Evolutionary conservation across 2,888 invertebrate species (phyloP).

Genomic region (Girardia tigrina): DNA sequence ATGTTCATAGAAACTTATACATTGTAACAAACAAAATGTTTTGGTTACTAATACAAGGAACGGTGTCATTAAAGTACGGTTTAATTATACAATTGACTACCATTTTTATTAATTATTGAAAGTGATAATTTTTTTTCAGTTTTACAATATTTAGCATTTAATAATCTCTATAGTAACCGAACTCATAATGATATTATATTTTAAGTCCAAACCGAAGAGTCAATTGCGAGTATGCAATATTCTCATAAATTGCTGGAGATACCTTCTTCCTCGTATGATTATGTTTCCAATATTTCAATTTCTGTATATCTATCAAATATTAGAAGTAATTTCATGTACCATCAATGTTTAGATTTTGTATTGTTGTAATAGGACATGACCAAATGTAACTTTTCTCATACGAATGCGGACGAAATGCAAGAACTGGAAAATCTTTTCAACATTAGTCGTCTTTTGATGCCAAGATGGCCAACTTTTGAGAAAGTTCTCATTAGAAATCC

Average conservation of each 20-base stretch:
- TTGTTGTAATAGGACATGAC: not conserved
- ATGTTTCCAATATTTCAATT: conserved; percentile 35
- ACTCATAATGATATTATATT: no score
- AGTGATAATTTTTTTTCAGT: no score
- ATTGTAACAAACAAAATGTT: no score
- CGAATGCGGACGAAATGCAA: not conserved
- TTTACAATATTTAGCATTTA: no score
- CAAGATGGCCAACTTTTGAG: not conserved
- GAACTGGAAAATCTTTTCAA: not conserved
- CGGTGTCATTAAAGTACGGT: no score
- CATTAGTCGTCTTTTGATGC: not conserved
- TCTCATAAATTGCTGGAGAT: conserved; percentile 29
- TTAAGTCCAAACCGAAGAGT: not conserved
- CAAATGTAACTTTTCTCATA: conserved; percentile 9
- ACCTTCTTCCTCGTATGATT: conserved; percentile 31
- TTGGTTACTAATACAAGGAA: no score
- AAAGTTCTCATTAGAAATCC: not conserved
- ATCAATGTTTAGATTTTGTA: not conserved
- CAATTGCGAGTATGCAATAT: conserved; percentile 24
- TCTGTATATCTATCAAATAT: conserved; percentile 33
- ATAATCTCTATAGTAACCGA: no score
- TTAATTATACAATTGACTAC: no score
- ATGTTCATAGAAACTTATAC: no score
- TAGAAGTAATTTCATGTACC: conserved; percentile 28
- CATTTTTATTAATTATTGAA: no score